Conservation (phyloP, 2,888 invertebrate genomes). For the Tribolium freemani region DNA sequence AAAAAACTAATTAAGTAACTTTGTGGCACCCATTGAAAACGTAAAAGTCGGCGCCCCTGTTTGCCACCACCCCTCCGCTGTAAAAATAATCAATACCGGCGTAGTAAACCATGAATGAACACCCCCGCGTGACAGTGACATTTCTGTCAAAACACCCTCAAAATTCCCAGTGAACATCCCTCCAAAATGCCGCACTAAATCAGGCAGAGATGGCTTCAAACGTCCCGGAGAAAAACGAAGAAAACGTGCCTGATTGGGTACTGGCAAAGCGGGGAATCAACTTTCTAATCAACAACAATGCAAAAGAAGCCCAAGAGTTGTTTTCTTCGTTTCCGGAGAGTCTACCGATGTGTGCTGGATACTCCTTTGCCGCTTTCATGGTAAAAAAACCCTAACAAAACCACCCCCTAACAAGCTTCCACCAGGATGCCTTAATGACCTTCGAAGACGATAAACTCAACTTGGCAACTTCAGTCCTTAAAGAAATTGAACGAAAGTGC, state of each 20-base stretch:
- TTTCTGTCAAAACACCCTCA: constrained; percentile 17
- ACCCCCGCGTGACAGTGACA: constrained; percentile 29
- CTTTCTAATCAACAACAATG: constrained; percentile 68
- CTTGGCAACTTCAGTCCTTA: constrained; percentile 71
- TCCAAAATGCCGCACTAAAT: background rate
- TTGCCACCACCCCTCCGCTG: background rate
- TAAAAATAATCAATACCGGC: constrained; percentile 5
- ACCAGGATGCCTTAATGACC: constrained; percentile 75
- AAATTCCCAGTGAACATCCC: constrained; percentile 1
- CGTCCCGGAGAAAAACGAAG: constrained; percentile 1
- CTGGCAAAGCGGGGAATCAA: constrained; percentile 68
- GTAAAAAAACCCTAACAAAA: constrained; percentile 60
- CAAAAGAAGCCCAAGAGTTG: constrained; percentile 67
- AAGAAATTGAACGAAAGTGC: constrained; percentile 75
- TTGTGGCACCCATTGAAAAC: no score
- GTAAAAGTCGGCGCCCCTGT: background rate
- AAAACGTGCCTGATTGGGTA: constrained; percentile 63
- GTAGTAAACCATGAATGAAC: constrained; percentile 31
- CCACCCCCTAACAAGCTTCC: no score
- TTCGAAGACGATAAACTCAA: constrained; percentile 78
- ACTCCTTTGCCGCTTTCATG: constrained; percentile 69
- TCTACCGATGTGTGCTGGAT: constrained; percentile 69
- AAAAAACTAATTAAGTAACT: no score
- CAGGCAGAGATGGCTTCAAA: constrained; percentile 10
- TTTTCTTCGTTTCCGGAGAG: constrained; percentile 67